Conservation (phyloP, 1,140 invertebrate genomes). For the Lepidurus packardi region DNA sequence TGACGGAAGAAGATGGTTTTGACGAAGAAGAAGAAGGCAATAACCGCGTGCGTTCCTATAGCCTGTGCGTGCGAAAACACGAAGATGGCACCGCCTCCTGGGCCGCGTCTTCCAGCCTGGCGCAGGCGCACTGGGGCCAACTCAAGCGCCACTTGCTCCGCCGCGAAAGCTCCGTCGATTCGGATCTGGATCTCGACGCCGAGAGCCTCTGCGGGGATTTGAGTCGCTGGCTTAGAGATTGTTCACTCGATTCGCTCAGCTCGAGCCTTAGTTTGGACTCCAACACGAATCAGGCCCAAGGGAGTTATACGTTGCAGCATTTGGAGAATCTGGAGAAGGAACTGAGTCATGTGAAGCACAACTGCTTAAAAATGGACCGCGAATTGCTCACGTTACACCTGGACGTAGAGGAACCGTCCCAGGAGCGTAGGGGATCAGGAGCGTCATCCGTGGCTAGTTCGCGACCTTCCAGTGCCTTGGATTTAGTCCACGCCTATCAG, state of each 20-base stretch:
- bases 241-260: constrained; percentile 41
- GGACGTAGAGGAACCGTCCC: constrained; percentile 36
- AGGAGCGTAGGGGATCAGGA: constrained; percentile 4
- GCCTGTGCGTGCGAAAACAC: constrained; percentile 25
- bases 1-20: not conserved
- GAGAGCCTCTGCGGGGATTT: constrained; percentile 8
- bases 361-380: constrained; percentile 41
- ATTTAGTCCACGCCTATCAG: constrained; percentile 29
- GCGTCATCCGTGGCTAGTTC: constrained; percentile 20
- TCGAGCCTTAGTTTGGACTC: constrained; percentile 42
- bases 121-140: not conserved
- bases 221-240: constrained; percentile 32
- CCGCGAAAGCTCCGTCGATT: constrained; percentile 28
- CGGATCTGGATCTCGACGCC: not conserved
- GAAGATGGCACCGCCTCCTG: constrained; percentile 34
- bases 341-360: constrained; percentile 41
- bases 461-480: constrained; percentile 26
- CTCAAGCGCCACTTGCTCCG: constrained; percentile 25
- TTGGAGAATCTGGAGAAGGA: constrained; percentile 41
- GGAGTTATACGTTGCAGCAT: constrained; percentile 35
- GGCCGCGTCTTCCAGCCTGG: constrained; percentile 26
- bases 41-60: constrained; percentile 31
- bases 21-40: not conserved
- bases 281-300: constrained; percentile 34
- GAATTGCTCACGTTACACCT: constrained; percentile 41